Evolutionary conservation across 1,140 invertebrate species (phyloP).

Genomic region (Himalopsyche phryganea): DNA sequence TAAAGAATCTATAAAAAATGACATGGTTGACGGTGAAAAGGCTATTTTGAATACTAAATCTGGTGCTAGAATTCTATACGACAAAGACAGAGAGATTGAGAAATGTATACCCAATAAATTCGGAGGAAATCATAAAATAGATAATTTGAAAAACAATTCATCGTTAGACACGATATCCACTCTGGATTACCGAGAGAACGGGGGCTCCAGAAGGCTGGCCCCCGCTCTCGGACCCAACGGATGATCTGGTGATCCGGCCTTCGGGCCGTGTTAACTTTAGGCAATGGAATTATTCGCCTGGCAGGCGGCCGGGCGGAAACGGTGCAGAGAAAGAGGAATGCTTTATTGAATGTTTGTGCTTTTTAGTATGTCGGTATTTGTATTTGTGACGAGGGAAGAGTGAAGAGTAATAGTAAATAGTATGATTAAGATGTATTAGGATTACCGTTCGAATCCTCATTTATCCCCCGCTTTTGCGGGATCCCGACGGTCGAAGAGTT

Average conservation of each 20-base stretch:
- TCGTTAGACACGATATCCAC: constrained; percentile 15
- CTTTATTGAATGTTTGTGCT: constrained; percentile 14
- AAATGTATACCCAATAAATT: constrained; percentile 7
- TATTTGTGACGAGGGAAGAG: constrained; percentile 10
- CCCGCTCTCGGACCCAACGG: constrained; percentile 31
- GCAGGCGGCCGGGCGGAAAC: constrained; percentile 5
- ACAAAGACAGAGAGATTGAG: constrained; percentile 14
- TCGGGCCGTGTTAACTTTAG: constrained; percentile 3
- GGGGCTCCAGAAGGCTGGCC: constrained; percentile 16
- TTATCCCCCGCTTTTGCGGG: constrained; percentile 15
- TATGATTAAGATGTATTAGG: constrained; percentile 13
- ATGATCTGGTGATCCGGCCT: background rate
- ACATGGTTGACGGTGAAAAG: constrained; percentile 11
- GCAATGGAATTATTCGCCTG: constrained; percentile 17
- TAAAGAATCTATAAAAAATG: constrained; percentile 19
- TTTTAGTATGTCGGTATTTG: background rate
- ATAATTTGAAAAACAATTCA: constrained; percentile 19
- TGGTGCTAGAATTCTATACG: constrained; percentile 2
- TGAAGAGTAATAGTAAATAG: constrained; percentile 3
- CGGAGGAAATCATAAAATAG: constrained; percentile 12
- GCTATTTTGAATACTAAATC: constrained; percentile 20
- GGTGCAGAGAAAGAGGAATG: constrained; percentile 4
- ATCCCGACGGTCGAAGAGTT: constrained; percentile 10
- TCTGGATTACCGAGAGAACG: constrained; percentile 30
- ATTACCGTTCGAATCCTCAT: constrained; percentile 14